Evolutionary conservation across 2,797 vertebrate genomes (phyloP), one percentile per base, ranked within the genome.

Genomic region (Cetoscarus ocellatus): DNA sequence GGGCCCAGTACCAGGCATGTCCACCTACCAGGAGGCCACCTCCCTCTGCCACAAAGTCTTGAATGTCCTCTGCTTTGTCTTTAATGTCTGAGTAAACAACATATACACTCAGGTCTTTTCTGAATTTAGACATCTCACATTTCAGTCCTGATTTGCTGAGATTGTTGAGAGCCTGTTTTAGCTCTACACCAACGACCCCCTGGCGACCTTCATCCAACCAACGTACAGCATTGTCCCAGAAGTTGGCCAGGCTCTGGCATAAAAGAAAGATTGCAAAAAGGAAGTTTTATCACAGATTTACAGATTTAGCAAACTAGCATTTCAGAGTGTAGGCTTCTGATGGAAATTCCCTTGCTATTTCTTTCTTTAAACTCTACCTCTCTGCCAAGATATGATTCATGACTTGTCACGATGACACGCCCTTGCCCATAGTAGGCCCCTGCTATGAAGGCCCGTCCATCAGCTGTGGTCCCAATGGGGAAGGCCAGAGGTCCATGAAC

Each of bases 1-100:
- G 84, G 0, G 90, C 86, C 96, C 96, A 97, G 65, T 82, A 83
- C 96, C 95, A 96, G 78, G 92, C 88, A 38, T 96, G 96, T 35
- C 95, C 96, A 10, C 93, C 95, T 1, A 96, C 91, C 50, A 97
- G 83, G 64, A 97, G 87, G 3, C 95, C 95, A 40, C 96, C 93
- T 1, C 96, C 96, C 78, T 96, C 95, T 0, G 95, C 94, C 52
- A 97, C 96, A 88, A 96, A 96, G 35, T 95, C 67, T 47, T 92
- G 91, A 55, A 97, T 95, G 55, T 94, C 80, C 35, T 86, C 45
- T 3, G 70, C 59, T 2, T 93, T 79, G 4, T 67, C 17, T 56
- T 81, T 74, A 17, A 70, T 81, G 58, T 95, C 95, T 0, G 92
- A 88, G 0, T 0, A 65, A n/a, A 93, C 94, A 49, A 96, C 95